Conservation (phyloP, 2,113 vertebrate genomes). For the Phalacrocorax pelagicus region DNA sequence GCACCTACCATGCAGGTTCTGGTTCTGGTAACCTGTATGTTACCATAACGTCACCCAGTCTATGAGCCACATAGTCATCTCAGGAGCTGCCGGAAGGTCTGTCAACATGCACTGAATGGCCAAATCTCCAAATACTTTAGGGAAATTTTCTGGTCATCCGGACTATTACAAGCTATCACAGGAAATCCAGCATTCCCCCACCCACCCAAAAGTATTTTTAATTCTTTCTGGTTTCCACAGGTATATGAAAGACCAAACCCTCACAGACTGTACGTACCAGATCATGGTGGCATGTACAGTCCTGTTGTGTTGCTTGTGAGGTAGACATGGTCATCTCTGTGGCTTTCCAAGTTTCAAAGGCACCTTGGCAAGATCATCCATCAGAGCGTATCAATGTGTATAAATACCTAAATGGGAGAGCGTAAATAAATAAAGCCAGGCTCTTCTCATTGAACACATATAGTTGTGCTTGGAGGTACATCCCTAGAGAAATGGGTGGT, state of each 20-base stretch:
- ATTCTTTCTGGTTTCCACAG: background rate
- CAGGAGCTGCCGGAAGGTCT: background rate
- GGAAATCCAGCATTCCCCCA: background rate
- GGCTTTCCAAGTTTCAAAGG: background rate
- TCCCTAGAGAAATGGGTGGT: background rate
- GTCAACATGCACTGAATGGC: too few species aligned
- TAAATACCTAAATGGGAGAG: background rate
- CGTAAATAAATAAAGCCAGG: background rate
- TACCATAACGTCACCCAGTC: rapidly evolving
- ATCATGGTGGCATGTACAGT: background rate
- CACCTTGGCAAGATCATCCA: background rate
- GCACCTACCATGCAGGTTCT: rapidly evolving
- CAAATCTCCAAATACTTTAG: background rate
- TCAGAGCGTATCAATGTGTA: background rate
- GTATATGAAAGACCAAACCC: background rate
- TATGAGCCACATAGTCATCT: background rate
- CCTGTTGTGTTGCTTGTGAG: background rate
- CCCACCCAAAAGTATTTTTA: background rate
- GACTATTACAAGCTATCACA: background rate
- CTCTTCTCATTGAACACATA: background rate
- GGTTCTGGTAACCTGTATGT: background rate
- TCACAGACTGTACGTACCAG: background rate
- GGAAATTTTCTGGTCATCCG: background rate
- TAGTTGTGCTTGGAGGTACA: background rate
- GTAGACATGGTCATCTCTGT: background rate